These are phyloP conservation scores for Acrobasis consociella DNA, from an alignment of 2,888 invertebrate species.

Conservation along the genomic window DNA sequence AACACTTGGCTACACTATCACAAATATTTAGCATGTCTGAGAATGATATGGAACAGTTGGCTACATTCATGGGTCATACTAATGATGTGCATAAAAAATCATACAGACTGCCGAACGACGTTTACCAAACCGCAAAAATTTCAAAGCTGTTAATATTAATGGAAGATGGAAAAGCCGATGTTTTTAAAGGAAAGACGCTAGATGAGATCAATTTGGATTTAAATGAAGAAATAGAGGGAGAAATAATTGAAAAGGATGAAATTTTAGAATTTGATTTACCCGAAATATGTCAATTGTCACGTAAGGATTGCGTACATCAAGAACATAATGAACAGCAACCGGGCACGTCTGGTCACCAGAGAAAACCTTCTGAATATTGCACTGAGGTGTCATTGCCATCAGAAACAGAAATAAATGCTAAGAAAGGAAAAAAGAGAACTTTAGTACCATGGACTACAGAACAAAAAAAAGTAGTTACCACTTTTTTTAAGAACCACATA, in stretches of 20 bases:
- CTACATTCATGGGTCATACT: conserved; percentile 40
- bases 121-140: conserved; percentile 35
- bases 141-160: conserved; percentile 43
- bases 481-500: too few relatives aligned
- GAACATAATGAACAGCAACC: too few relatives aligned
- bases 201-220: background rate
- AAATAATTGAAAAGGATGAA: background rate
- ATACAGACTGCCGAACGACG: conserved; percentile 34
- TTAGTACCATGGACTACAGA: too few relatives aligned
- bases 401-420: too few relatives aligned
- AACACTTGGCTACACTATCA: conserved; percentile 43
- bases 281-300: too few relatives aligned
- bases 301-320: too few relatives aligned
- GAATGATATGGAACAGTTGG: conserved; percentile 43
- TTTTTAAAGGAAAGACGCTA: background rate
- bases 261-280: background rate
- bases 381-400: too few relatives aligned
- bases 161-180: conserved; percentile 36
- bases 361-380: too few relatives aligned
- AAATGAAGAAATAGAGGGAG: background rate
- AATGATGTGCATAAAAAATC: conserved; percentile 37
- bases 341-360: too few relatives aligned
- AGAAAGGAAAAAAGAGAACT: conserved; percentile 35
- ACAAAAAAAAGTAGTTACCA: too few relatives aligned
- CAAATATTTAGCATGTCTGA: conserved; percentile 43